Evolutionary conservation across 1,140 invertebrate genomes (phyloP).

Genomic region (Aphidius gifuensis): DNA sequence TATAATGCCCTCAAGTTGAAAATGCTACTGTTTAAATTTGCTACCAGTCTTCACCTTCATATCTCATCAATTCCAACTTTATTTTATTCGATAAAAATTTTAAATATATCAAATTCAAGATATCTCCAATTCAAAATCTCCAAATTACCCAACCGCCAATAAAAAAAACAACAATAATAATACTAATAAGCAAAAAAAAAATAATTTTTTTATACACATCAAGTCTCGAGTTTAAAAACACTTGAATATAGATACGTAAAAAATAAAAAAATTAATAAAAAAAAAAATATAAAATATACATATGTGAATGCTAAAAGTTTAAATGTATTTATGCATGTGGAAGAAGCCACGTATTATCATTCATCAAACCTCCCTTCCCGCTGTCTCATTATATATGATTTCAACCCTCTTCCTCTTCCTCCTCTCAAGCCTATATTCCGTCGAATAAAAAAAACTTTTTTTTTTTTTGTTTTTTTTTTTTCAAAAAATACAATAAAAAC

Average conservation of each 20-base stretch:
- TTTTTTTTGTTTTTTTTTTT: no score
- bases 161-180: no score
- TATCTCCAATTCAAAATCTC: no score
- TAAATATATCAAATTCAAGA: no score
- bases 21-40: slow-evolving; percentile 32
- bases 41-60: slow-evolving; percentile 49
- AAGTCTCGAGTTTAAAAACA: background rate
- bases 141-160: no score
- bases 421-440: slow-evolving; percentile 25
- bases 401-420: slow-evolving; percentile 32
- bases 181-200: no score
- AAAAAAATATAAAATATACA: background rate
- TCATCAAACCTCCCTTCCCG: slow-evolving; percentile 31
- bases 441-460: no score
- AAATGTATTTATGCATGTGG: slow-evolving; percentile 12
- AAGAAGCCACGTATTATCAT: slow-evolving; percentile 36
- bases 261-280: no score
- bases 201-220: no score
- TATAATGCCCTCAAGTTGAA: slow-evolving; percentile 31
- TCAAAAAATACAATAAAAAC: no score
- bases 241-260: background rate
- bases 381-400: no score
- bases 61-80: slow-evolving; percentile 2
- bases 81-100: no score
- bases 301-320: background rate